Evolutionary conservation across 2,797 vertebrate species (phyloP).

Genomic region (Spatula clypeata): DNA sequence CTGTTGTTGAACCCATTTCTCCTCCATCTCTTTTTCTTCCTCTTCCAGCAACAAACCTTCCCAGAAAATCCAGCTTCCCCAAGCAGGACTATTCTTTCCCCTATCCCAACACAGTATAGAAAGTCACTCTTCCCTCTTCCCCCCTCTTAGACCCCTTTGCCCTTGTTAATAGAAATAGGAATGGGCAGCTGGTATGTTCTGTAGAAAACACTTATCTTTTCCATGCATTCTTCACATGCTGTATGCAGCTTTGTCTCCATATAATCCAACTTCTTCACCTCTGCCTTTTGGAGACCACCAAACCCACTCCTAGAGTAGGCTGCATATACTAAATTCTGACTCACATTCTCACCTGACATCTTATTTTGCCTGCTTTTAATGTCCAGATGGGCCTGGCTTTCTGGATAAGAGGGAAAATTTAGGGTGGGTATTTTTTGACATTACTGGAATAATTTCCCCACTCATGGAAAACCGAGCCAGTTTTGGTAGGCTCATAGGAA

Average conservation of each 20-base stretch:
- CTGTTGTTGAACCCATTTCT: neutral
- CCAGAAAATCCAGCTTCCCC: neutral
- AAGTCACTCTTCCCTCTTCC: neutral
- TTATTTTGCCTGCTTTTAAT: neutral
- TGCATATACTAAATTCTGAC: neutral
- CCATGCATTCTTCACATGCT: accelerated
- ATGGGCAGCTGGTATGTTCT: neutral
- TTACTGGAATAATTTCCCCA: neutral
- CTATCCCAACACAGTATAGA: neutral
- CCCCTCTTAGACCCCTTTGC: neutral
- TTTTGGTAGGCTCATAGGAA: neutral
- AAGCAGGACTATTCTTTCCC: neutral
- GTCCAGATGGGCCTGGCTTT: neutral
- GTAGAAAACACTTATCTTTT: neutral
- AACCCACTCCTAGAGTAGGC: neutral
- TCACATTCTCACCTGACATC: neutral
- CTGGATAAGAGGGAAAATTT: neutral
- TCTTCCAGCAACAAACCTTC: neutral
- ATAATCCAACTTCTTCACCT: neutral
- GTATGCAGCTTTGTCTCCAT: neutral
- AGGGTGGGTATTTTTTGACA: neutral
- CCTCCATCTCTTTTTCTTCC: neutral
- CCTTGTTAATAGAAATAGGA: neutral
- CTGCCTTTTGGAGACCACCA: neutral
- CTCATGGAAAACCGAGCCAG: neutral